phyloP scores from a whole-genome alignment of 1,140 invertebrate species.

The Drosophila littoralis region DNA sequence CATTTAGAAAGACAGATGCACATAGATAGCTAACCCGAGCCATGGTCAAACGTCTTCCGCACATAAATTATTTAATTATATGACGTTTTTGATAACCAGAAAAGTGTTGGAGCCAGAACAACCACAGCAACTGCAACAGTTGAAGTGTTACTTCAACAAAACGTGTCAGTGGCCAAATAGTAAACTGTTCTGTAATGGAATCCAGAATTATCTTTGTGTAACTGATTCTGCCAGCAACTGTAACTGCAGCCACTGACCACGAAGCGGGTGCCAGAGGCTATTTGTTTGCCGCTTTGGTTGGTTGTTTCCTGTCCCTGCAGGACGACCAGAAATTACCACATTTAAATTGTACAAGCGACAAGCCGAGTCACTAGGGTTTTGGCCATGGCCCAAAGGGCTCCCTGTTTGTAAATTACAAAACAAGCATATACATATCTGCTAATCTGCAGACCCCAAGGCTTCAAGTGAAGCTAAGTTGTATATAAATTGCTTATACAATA shows the following conservation, averaged over 20 bases:
- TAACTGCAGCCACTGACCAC: background rate
- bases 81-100: slow-evolving; percentile 5
- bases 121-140: background rate
- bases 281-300: background rate
- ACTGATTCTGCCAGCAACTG: background rate
- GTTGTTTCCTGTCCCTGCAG: slow-evolving; percentile 1
- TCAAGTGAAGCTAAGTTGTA: background rate
- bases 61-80: background rate
- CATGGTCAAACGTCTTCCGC: background rate
- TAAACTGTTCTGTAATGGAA: slow-evolving; percentile 10
- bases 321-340: slow-evolving; percentile 2
- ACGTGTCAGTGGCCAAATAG: background rate
- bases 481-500: background rate
- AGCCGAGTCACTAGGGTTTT: background rate
- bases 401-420: background rate
- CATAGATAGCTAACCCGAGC: too few species aligned
- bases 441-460: background rate
- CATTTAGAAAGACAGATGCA: too few species aligned
- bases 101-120: background rate
- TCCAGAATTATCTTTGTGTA: slow-evolving; percentile 3
- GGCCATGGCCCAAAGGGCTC: background rate
- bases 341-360: slow-evolving; percentile 9
- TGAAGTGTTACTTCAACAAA: background rate
- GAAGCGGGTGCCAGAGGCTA: background rate
- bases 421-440: background rate